A percentile compares a stretch with the other conserved stretches of the same genome.
These are phyloP conservation scores for Vesta saturnalis DNA, from an alignment of 2,888 invertebrate species.

Conservation along the genomic window DNA sequence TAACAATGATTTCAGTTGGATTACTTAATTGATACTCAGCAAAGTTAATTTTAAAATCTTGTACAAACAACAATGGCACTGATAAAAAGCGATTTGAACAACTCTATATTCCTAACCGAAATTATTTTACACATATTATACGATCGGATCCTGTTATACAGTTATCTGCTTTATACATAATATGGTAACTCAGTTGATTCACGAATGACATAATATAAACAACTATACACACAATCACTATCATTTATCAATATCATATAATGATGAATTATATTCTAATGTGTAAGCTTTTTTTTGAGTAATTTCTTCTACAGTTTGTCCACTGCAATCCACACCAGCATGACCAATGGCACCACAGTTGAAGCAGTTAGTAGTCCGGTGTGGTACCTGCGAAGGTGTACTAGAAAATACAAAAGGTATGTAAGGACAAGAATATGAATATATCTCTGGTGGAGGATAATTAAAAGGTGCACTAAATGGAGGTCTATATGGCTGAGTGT, in stretches of 20 bases:
- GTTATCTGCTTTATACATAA: constrained; percentile 15
- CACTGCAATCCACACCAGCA: constrained; percentile 86
- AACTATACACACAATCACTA: constrained; percentile 38
- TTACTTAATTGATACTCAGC: background rate
- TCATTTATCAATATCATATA: constrained; percentile 49
- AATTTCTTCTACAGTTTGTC: constrained; percentile 92
- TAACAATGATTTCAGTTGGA: background rate
- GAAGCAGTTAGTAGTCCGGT: constrained; percentile 80
- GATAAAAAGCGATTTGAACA: background rate
- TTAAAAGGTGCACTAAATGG: constrained; percentile 60
- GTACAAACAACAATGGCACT: background rate
- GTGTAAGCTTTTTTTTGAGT: constrained; percentile 78
- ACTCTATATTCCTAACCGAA: background rate
- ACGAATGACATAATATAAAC: constrained; percentile 33
- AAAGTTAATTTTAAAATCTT: background rate
- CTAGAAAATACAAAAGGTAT: constrained; percentile 59
- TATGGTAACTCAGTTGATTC: constrained; percentile 49
- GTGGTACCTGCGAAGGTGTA: constrained; percentile 65
- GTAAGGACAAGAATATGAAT: constrained; percentile 57
- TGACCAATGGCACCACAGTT: constrained; percentile 92
- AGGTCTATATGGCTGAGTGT: constrained; percentile 56
- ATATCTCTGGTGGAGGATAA: constrained; percentile 66
- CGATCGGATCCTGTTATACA: constrained; percentile 18
- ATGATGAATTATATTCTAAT: constrained; percentile 67
- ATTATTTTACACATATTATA: constrained; percentile 20